Conservation (phyloP, 2,797 vertebrate species). For the Pyrrhura leucotis region DNA sequence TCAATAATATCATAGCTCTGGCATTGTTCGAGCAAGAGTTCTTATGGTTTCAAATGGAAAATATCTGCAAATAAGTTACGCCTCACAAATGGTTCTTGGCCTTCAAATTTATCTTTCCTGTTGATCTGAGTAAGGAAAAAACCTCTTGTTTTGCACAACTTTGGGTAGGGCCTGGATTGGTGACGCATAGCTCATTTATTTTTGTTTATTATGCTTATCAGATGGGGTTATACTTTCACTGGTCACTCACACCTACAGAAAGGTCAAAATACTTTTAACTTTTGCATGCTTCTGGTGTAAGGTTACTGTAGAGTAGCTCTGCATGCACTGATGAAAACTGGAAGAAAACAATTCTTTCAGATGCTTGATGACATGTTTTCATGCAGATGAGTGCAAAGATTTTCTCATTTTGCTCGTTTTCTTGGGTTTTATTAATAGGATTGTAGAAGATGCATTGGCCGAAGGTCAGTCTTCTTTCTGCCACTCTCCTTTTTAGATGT, state of each 20-base stretch:
- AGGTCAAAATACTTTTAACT: not conserved
- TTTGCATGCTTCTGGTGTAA: not conserved
- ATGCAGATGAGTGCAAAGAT: not conserved
- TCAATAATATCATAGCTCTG: not conserved
- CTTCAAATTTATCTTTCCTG: not conserved
- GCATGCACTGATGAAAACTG: not conserved
- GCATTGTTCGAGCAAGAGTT: not conserved
- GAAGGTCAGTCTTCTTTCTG: not conserved
- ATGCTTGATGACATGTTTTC: not conserved
- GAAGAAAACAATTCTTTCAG: not conserved
- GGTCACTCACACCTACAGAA: not conserved
- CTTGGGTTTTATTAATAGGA: not conserved
- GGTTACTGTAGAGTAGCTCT: not conserved
- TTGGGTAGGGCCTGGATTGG: not conserved
- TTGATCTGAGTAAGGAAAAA: not conserved
- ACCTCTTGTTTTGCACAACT: not conserved
- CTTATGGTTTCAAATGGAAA: not conserved
- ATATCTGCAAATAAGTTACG: not conserved
- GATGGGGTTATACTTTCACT: not conserved
- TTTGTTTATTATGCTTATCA: not conserved
- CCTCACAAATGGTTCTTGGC: not conserved
- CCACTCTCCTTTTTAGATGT: not conserved
- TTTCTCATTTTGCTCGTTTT: not conserved
- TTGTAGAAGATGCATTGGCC: not conserved
- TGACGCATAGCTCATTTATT: not conserved